Evolutionary conservation across 2,888 invertebrate genomes (phyloP).

Genomic region (Encarsia formosa): DNA sequence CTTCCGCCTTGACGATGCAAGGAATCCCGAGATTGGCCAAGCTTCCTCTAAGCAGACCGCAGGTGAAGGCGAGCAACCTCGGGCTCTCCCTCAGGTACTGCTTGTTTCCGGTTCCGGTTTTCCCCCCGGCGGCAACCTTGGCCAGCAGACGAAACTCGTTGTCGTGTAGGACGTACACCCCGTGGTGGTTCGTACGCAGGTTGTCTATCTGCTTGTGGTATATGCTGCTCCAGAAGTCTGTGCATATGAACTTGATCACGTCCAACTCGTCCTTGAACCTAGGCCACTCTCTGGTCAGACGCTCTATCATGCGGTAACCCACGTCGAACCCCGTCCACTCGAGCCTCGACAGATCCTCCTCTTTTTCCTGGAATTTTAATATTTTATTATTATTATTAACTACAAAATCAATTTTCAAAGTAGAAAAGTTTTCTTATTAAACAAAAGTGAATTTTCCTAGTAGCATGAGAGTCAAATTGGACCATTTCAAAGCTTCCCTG

Average conservation of each 20-base stretch:
- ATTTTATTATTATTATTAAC: too few relatives aligned
- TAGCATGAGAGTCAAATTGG: too few relatives aligned
- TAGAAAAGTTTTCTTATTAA: too few relatives aligned
- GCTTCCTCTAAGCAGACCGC: slow-evolving; percentile 92
- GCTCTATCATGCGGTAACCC: slow-evolving; percentile 79
- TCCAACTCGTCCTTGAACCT: slow-evolving; percentile 96
- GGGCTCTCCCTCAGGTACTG: slow-evolving; percentile 92
- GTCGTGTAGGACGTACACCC: slow-evolving; percentile 96
- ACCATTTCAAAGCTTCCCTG: too few relatives aligned
- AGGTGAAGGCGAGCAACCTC: slow-evolving; percentile 89
- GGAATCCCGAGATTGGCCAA: slow-evolving; percentile 90
- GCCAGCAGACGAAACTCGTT: slow-evolving; percentile 88
- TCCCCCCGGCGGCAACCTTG: slow-evolving; percentile 67
- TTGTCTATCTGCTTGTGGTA: slow-evolving; percentile 99
- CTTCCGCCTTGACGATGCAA: slow-evolving; percentile 93
- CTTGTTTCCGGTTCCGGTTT: slow-evolving; percentile 76
- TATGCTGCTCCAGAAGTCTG: slow-evolving; percentile 97
- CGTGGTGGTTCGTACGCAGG: slow-evolving; percentile 94
- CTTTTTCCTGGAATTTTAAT: slow-evolving; percentile 40
- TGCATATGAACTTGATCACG: slow-evolving; percentile 97
- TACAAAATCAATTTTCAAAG: too few relatives aligned
- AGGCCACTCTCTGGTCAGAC: slow-evolving; percentile 85
- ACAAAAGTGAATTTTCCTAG: too few relatives aligned
- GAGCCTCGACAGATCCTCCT: slow-evolving; percentile 66
- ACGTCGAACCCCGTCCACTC: slow-evolving; percentile 83